These are phyloP conservation scores for Psittacula echo DNA, from an alignment of 2,797 vertebrate genomes.

Conservation along the genomic window DNA sequence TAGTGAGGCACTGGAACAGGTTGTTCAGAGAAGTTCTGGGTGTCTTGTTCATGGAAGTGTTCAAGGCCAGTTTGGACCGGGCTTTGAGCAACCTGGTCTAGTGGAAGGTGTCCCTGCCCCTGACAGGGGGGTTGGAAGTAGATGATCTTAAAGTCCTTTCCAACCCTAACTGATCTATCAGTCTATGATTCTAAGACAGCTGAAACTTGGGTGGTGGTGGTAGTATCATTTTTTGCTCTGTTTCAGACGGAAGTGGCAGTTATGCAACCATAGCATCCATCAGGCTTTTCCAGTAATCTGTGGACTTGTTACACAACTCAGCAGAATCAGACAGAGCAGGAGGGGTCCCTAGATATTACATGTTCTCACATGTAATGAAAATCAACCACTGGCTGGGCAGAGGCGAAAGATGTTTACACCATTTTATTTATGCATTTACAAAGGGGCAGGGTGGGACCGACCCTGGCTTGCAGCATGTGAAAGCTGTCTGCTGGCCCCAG, in stretches of 20 bases:
- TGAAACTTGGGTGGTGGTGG: neutral
- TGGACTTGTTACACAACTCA: neutral
- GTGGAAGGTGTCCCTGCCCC: neutral
- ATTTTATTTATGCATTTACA: neutral
- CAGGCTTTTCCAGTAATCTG: neutral
- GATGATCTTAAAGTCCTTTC: neutral
- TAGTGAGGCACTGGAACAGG: neutral
- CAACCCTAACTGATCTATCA: neutral
- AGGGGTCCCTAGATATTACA: neutral
- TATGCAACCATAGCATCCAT: neutral
- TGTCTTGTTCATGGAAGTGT: neutral
- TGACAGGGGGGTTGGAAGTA: neutral
- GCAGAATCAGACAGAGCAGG: neutral
- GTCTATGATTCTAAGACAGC: neutral
- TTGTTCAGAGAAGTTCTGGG: neutral
- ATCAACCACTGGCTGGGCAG: neutral
- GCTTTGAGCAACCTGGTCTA: neutral
- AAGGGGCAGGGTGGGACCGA: neutral
- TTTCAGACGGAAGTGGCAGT: neutral
- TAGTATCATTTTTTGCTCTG: rapidly evolving
- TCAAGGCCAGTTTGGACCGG: neutral
- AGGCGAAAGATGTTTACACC: neutral
- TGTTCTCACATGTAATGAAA: neutral
- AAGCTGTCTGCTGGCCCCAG: neutral
- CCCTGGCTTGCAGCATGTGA: rapidly evolving